Evolutionary conservation across 2,888 invertebrate genomes (phyloP).

Genomic region (Drosophila lacicola): DNA sequence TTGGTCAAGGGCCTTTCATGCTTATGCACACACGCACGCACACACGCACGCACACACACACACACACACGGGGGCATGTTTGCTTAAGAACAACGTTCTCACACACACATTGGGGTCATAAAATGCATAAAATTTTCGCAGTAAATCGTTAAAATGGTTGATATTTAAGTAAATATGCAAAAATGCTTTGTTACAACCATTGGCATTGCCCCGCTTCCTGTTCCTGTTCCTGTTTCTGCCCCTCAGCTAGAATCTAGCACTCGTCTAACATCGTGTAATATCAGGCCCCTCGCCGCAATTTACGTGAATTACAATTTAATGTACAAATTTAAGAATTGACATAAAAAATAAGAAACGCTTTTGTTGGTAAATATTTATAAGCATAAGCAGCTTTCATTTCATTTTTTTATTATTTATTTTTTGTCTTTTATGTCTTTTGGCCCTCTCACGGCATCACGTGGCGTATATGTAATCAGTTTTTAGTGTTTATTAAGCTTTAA

Average conservation of each 20-base stretch:
- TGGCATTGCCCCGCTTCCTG: constrained; percentile 34
- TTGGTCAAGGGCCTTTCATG: constrained; percentile 79
- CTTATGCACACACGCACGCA: constrained; percentile 41
- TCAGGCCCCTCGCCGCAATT: constrained; percentile 8
- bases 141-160: constrained; percentile 76
- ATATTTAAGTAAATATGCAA: constrained; percentile 78
- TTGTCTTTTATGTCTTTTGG: constrained; percentile 9
- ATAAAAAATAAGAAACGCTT: constrained; percentile 46
- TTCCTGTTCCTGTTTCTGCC: neutral
- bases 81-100: constrained; percentile 45
- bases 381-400: constrained; percentile 40
- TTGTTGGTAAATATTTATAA: constrained; percentile 52
- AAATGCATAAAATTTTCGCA: constrained; percentile 74
- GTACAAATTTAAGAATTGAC: constrained; percentile 58
- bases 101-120: constrained; percentile 41
- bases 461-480: constrained; percentile 51
- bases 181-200: constrained; percentile 63
- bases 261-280: neutral
- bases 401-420: constrained; percentile 21
- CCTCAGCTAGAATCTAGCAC: neutral
- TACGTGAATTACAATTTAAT: constrained; percentile 64
- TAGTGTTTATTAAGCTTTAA: constrained; percentile 6
- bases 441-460: constrained; percentile 14
- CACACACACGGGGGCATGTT: constrained; percentile 40
- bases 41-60: constrained; percentile 3